phyloP scores from a whole-genome alignment of 2,888 invertebrate genomes.

The Agrilus cyanescens region DNA sequence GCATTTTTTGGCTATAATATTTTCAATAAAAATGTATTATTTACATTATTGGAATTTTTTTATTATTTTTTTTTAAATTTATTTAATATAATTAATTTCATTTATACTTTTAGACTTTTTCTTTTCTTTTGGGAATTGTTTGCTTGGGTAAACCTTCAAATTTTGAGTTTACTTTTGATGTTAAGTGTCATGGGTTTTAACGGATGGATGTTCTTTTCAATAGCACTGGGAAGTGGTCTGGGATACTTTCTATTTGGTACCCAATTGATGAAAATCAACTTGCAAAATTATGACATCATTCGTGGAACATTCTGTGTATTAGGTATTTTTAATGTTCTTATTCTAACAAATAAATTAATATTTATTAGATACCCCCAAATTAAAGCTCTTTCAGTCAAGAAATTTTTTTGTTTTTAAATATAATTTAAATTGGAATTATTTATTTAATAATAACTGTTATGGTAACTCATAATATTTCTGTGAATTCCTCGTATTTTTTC shows the following conservation, averaged over 20 bases:
- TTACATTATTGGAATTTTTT: too few species aligned
- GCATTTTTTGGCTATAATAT: too few species aligned
- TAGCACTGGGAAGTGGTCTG: conserved; percentile 49
- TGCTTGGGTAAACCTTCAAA: conserved; percentile 31
- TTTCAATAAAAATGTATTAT: too few species aligned
- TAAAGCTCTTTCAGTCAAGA: too few species aligned
- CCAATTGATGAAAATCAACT: conserved; percentile 39
- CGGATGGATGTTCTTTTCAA: conserved; percentile 51
- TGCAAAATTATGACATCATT: conserved; percentile 38
- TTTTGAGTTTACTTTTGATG: conserved; percentile 59
- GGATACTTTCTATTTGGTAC: conserved; percentile 48
- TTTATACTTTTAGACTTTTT: conserved; percentile 23
- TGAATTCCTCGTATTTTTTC: too few species aligned
- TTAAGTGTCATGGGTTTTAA: conserved; percentile 64
- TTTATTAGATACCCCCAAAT: background rate
- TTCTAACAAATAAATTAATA: background rate
- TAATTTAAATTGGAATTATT: too few species aligned
- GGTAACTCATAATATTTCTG: too few species aligned
- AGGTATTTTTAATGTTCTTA: background rate
- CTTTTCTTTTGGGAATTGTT: conserved; percentile 28
- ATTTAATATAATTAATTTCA: too few species aligned
- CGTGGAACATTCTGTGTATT: conserved; percentile 32
- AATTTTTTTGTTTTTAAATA: too few species aligned
- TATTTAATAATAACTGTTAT: too few species aligned
- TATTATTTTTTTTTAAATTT: too few species aligned